These are phyloP conservation scores for Menidia menidia DNA, from an alignment of 2,797 vertebrate species.

Conservation along the genomic window DNA sequence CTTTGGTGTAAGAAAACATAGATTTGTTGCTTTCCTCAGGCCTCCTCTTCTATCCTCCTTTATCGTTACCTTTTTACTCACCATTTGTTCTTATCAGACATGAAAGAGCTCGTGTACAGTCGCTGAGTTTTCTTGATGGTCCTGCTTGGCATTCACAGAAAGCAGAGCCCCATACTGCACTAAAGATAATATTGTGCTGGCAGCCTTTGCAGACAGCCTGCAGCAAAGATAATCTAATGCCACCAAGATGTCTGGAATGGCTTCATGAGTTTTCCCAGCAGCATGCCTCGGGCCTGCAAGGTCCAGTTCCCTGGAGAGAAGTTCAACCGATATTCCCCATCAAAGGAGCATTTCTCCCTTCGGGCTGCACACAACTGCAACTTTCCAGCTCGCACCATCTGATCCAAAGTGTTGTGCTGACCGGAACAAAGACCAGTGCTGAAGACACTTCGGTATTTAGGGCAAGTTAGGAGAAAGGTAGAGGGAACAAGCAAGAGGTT, in stretches of 20 bases:
- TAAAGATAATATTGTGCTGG: conserved; percentile 45
- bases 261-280: conserved; percentile 57
- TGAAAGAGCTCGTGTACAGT: conserved; percentile 43
- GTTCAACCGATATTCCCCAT: conserved; percentile 64
- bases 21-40: background rate
- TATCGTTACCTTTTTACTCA: conserved; percentile 1
- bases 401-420: conserved; percentile 44
- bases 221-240: conserved; percentile 66
- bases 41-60: conserved; percentile 6
- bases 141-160: conserved; percentile 38
- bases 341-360: conserved; percentile 61
- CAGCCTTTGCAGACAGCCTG: conserved; percentile 53
- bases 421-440: conserved; percentile 31
- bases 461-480: conserved; percentile 24
- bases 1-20: conserved; percentile 12
- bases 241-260: conserved; percentile 71
- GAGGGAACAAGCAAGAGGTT: conserved; percentile 34
- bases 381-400: conserved; percentile 48
- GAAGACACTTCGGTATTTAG: conserved; percentile 26
- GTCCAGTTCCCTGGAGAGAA: conserved; percentile 60
- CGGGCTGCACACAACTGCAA: conserved; percentile 38
- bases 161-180: conserved; percentile 44
- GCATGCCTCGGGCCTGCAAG: conserved; percentile 32
- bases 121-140: conserved; percentile 16
- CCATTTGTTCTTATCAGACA: conserved; percentile 37